Evolutionary conservation across 2,113 vertebrate genomes (phyloP).

Genomic region (Nothocercus nigrocapillus): DNA sequence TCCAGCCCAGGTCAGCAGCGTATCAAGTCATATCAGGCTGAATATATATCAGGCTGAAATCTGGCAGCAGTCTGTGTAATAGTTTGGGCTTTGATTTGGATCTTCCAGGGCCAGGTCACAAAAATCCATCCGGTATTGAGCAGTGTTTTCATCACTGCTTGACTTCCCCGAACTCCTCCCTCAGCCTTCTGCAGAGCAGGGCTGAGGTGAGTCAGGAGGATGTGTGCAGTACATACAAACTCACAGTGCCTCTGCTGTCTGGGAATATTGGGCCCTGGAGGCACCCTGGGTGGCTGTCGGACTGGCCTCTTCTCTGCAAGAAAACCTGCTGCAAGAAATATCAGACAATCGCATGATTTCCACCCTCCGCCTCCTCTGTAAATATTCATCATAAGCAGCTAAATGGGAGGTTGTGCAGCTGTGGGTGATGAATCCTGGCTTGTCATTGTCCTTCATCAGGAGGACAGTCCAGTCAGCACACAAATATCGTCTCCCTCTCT

Average conservation of each 20-base stretch:
- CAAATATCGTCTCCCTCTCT: not conserved
- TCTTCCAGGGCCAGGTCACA: not conserved
- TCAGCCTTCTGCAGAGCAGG: not conserved
- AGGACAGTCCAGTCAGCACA: not conserved
- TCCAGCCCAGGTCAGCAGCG: not conserved
- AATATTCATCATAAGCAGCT: not conserved
- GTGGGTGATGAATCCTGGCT: not conserved
- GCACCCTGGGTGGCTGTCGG: not conserved
- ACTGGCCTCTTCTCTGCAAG: not conserved
- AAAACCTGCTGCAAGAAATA: not conserved
- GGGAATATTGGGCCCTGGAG: not conserved
- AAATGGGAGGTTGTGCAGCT: slow-evolving; percentile 13
- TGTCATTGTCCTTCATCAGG: not conserved
- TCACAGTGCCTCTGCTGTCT: not conserved
- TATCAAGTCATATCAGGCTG: not conserved
- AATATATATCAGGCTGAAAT: not conserved
- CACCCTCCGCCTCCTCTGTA: not conserved
- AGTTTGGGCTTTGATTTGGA: not conserved
- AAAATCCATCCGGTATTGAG: not conserved
- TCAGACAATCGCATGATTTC: not conserved
- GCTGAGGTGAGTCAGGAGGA: not conserved
- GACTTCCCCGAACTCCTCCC: not conserved
- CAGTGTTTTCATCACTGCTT: not conserved
- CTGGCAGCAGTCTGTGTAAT: not conserved
- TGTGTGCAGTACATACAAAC: not conserved